These are phyloP conservation scores for Sebastes miniatus DNA, from an alignment of 2,797 vertebrate genomes.

Conservation along the genomic window DNA sequence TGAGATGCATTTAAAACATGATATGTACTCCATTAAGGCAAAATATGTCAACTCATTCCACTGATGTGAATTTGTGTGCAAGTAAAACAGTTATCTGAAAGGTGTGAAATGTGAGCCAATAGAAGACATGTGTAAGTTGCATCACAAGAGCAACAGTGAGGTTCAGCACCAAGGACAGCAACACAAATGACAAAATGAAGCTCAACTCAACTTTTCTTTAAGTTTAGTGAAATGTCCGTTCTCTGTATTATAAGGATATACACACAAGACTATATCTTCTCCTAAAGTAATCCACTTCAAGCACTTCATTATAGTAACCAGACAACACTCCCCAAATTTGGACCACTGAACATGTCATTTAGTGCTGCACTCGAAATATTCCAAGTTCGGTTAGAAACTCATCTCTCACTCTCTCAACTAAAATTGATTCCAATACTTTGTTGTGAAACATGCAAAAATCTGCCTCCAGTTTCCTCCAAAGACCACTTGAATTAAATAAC, in stretches of 20 bases:
- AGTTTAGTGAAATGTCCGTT: too few relatives aligned
- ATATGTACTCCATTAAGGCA: neutral
- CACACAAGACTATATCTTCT: too few relatives aligned
- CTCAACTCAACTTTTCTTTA: too few relatives aligned
- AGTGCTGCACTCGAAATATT: neutral
- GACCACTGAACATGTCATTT: constrained; percentile 58
- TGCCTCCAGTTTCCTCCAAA: too few relatives aligned
- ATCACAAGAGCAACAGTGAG: neutral
- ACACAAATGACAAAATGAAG: too few relatives aligned
- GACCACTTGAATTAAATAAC: too few relatives aligned
- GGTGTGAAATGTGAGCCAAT: neutral
- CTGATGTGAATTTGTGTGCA: neutral
- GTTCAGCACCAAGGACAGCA: neutral
- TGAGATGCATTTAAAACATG: neutral
- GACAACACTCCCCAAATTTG: constrained; percentile 49
- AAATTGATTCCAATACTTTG: too few relatives aligned
- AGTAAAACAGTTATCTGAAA: neutral
- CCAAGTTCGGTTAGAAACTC: too few relatives aligned
- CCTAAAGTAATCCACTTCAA: too few relatives aligned
- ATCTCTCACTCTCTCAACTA: neutral
- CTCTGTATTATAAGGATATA: too few relatives aligned
- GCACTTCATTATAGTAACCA: constrained; percentile 31
- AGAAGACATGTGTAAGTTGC: neutral
- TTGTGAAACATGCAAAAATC: too few relatives aligned
- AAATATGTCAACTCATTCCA: neutral